Percentiles rank a stretch among this genome's conserved stretches.
phyloP scores from a whole-genome alignment of 2,888 invertebrate species.

The Trissolcus japonicus region DNA sequence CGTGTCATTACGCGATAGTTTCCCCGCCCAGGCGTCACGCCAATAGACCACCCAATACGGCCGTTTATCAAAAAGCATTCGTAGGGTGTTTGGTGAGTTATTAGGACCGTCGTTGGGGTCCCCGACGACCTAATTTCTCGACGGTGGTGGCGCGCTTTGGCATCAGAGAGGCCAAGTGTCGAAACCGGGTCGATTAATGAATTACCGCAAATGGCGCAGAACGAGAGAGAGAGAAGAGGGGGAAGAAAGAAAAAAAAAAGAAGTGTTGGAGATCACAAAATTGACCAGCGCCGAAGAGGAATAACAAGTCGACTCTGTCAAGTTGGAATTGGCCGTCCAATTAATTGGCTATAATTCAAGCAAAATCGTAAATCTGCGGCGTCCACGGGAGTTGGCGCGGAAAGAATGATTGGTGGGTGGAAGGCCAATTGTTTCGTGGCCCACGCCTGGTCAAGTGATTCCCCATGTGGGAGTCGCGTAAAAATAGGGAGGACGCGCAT shows the following conservation, averaged over 20 bases:
- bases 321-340: slow-evolving; percentile 59
- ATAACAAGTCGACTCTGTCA: slow-evolving; percentile 17
- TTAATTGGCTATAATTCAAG: slow-evolving; percentile 73
- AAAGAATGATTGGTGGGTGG: slow-evolving; percentile 72
- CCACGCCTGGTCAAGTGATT: slow-evolving; percentile 65
- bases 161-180: background rate
- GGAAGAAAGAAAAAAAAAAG: too few species aligned
- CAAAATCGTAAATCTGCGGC: slow-evolving; percentile 70
- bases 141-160: background rate
- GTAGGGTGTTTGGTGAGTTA: slow-evolving; percentile 27
- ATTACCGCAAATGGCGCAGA: slow-evolving; percentile 28
- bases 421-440: slow-evolving; percentile 73
- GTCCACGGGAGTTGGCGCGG: slow-evolving; percentile 40
- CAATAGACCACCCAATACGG: slow-evolving; percentile 55
- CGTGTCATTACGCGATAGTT: slow-evolving; percentile 41
- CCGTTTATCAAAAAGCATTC: slow-evolving; percentile 29
- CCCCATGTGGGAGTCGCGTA: slow-evolving; percentile 65
- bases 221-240: background rate
- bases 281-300: slow-evolving; percentile 8
- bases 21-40: slow-evolving; percentile 25
- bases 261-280: too few species aligned
- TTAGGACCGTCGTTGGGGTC: slow-evolving; percentile 7
- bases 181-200: slow-evolving; percentile 41
- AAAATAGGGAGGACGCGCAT: slow-evolving; percentile 49
- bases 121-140: slow-evolving; percentile 27